A percentile compares a stretch with the other conserved stretches of the same genome.
Conservation (phyloP, 2,797 vertebrate genomes). For the Sebastes minor region DNA sequence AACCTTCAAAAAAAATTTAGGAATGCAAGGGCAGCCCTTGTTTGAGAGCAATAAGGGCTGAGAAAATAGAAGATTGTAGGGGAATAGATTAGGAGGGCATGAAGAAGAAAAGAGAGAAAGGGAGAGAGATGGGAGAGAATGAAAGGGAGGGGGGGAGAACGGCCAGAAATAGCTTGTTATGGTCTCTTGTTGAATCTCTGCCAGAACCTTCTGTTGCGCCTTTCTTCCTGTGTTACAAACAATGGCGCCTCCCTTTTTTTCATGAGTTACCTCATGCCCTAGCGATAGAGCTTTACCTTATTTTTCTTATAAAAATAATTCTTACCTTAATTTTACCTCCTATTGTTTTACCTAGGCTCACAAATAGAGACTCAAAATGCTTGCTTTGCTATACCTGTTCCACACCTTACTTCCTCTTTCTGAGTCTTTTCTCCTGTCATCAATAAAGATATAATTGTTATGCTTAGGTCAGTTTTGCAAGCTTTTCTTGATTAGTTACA, state of each 20-base stretch:
- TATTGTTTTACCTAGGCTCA: not conserved
- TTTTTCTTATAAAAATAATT: not conserved
- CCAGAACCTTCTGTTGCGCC: constrained; percentile 49
- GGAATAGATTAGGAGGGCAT: not conserved
- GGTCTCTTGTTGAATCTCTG: constrained; percentile 46
- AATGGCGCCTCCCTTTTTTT: constrained; percentile 21
- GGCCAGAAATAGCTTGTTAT: constrained; percentile 55
- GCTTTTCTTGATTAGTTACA: not conserved
- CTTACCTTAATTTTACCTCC: not conserved
- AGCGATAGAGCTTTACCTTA: not conserved
- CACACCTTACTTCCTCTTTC: not conserved
- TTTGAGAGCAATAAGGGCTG: not conserved
- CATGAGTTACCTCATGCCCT: not conserved
- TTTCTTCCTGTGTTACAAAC: constrained; percentile 47
- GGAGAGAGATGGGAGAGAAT: not conserved
- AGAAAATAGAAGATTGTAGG: not conserved
- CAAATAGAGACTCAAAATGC: not conserved
- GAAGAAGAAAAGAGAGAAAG: constrained; percentile 1
- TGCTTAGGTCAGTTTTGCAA: not conserved
- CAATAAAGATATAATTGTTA: not conserved
- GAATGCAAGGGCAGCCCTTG: not conserved
- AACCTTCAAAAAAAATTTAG: not conserved
- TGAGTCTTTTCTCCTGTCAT: not conserved
- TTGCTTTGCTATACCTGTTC: not conserved
- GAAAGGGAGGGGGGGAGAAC: not conserved